These are phyloP conservation scores for Telmatochromis sp. DNA, from an alignment of 2,113 vertebrate species.

Conservation along the genomic window DNA sequence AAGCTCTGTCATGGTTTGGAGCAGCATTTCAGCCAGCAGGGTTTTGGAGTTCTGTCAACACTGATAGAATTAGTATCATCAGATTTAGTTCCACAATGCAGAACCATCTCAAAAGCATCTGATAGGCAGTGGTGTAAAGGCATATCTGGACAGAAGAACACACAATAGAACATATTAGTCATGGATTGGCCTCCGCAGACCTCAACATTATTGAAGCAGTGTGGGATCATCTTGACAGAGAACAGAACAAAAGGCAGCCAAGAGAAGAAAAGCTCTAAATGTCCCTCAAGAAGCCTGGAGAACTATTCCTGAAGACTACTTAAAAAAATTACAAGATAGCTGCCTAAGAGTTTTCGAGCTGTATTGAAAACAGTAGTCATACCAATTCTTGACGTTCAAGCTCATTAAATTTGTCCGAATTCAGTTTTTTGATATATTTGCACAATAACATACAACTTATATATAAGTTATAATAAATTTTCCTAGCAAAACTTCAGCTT, in stretches of 20 bases:
- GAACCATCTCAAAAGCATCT: background rate
- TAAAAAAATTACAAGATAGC: background rate
- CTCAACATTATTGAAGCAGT: background rate
- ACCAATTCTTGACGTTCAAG: background rate
- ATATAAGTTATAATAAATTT: background rate
- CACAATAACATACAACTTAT: background rate
- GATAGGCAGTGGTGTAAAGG: background rate
- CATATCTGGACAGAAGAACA: background rate
- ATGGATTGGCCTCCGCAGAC: background rate
- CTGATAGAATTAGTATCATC: background rate
- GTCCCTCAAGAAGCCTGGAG: background rate
- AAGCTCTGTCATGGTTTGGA: background rate
- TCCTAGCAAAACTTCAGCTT: background rate
- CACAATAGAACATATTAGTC: background rate
- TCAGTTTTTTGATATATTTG: background rate
- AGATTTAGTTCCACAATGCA: background rate
- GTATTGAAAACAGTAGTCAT: background rate
- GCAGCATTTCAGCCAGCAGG: background rate
- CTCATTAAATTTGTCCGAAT: background rate
- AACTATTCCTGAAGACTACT: background rate
- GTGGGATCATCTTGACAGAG: background rate
- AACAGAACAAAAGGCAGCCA: background rate
- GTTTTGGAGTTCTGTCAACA: background rate
- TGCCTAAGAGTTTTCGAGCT: background rate
- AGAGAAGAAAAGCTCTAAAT: background rate